Base-by-base conservation (phyloP, 1,140 invertebrate genomes). In the Drosophila santomea region DNA sequence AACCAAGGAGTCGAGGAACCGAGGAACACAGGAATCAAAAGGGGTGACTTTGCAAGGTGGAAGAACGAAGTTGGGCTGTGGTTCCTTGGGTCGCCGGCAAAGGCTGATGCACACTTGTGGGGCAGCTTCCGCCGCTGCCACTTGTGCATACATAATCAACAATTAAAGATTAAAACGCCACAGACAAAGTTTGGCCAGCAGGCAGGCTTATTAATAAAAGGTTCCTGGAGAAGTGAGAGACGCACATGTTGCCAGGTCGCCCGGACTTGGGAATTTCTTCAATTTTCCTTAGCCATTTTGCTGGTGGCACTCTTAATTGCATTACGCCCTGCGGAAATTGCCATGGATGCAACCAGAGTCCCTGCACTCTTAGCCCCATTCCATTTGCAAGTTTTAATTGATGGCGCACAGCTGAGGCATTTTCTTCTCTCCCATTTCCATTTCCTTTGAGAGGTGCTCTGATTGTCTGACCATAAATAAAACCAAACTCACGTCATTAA, bases 121-220 rank as follows among this genome's bases (percentile, higher is more conserved):
- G 62, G 62, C 39, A 66, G 57, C 68, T 78, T 81, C 60, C 63
- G 44, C 28, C n/a, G 43, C 59, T 60, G 60, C 76, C 59, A 64
- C 61, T 78, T 59, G 78, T 69, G 77, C 77, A 78, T 85, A 71
- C 55, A 77, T 77, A 88, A 86, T 78, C 75, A 79, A 60, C 83
- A 88, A 86, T 86, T 83, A 88, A 83, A 88, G 79, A 89, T 88
- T 79, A 75, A 86, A 61, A 52, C 57, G 74, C 63, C 61, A 58
- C 73, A 54, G 47, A 50, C 44, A 76, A 84, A 85, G 62, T 73
- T 77, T 38, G 17, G 32, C 20, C 62, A 15, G 50, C 41, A 57
- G 58, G 47, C 48, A 47, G 62, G 47, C 66, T 73, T 82, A 88
- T 79, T 86, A 86, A 79, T 68, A 68, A 68, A 51, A 59, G 35